Conservation (phyloP, 2,888 invertebrate species). For the Drosophila prostipennis region DNA sequence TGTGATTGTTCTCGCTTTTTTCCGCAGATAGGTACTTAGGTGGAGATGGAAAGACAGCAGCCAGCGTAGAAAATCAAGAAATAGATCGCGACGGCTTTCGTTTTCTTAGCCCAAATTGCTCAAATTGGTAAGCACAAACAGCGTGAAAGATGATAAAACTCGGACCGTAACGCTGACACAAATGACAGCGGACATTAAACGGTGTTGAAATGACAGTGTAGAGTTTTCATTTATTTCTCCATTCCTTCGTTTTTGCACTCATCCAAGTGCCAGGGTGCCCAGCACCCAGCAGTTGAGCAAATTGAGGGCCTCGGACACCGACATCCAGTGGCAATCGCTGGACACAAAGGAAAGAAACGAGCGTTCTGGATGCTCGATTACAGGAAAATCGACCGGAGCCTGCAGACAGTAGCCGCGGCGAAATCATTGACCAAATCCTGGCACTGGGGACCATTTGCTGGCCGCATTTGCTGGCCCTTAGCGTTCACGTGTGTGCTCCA, state of each 20-base stretch:
- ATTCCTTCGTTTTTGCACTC: conserved; percentile 15
- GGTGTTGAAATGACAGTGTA: conserved; percentile 55
- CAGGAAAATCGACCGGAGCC: conserved; percentile 11
- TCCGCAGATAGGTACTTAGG: background rate
- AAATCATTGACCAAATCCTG: conserved; percentile 25
- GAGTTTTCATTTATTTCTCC: conserved; percentile 6
- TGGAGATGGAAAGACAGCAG: background rate
- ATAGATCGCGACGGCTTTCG: conserved; percentile 41
- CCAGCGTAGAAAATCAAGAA: conserved; percentile 19
- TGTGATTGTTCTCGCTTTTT: conserved; percentile 18
- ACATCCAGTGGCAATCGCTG: conserved; percentile 35
- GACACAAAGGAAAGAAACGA: background rate
- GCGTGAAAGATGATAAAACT: conserved; percentile 39
- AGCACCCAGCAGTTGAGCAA: conserved; percentile 21
- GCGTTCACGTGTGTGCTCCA: conserved; percentile 31
- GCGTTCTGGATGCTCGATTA: conserved; percentile 19
- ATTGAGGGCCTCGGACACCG: conserved; percentile 25
- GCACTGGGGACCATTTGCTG: conserved; percentile 24
- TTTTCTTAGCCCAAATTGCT: conserved; percentile 39
- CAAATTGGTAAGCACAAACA: conserved; percentile 39
- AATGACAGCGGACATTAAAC: conserved; percentile 57
- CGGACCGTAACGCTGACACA: conserved; percentile 44
- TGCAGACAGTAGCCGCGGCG: conserved; percentile 37
- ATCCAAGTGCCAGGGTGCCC: conserved; percentile 6
- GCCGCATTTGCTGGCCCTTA: conserved; percentile 50